Evolutionary conservation across 2,113 vertebrate species (phyloP).

Genomic region (Ammospiza caudacuta): DNA sequence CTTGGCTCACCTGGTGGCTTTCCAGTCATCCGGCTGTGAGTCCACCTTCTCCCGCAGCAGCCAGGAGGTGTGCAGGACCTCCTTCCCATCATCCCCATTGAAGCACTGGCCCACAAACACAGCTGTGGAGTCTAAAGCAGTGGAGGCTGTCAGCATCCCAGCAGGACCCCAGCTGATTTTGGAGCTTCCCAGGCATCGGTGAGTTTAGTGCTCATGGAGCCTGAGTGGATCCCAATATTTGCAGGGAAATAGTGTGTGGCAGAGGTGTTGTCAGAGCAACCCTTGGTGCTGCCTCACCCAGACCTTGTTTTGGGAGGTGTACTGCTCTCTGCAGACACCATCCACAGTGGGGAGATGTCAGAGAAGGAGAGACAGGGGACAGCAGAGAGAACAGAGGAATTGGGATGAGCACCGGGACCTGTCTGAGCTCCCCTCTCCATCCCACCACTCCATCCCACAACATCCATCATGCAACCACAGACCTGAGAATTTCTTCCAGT

Average conservation of each 20-base stretch:
- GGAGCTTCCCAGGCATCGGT: not conserved
- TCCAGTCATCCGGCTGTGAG: accelerated
- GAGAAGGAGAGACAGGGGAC: not conserved
- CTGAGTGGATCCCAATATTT: accelerated
- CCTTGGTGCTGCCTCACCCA: accelerated
- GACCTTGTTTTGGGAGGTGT: not conserved
- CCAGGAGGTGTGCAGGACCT: constrained; percentile 31
- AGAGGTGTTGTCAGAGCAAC: not conserved
- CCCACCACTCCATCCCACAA: not conserved
- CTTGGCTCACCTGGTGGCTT: constrained; percentile 24
- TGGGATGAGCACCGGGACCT: no score
- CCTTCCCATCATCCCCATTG: accelerated
- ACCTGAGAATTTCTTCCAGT: constrained; percentile 42
- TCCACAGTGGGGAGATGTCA: not conserved
- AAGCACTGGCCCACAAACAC: constrained; percentile 46
- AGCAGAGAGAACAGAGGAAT: not conserved
- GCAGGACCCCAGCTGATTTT: not conserved
- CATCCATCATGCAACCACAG: accelerated
- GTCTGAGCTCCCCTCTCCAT: not conserved
- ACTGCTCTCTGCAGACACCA: not conserved
- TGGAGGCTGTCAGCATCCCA: not conserved
- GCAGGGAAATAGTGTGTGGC: not conserved
- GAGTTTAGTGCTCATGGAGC: not conserved
- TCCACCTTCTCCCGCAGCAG: not conserved
- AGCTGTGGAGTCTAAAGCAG: not conserved